Evolutionary conservation across 2,113 vertebrate genomes (phyloP).

Genomic region (Paradoxurus hermaphroditus): DNA sequence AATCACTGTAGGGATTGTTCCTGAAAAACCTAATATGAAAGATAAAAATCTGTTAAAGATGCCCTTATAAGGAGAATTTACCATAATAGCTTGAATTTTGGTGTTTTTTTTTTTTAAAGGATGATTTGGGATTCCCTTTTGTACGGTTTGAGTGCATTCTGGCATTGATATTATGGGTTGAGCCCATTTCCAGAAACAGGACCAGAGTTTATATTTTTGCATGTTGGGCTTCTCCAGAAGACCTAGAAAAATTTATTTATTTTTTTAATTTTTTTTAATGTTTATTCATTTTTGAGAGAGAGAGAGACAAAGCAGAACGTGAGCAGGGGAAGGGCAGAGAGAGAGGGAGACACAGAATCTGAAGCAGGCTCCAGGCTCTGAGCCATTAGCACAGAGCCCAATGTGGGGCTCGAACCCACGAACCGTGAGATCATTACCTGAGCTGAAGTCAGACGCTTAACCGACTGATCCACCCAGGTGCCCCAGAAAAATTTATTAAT

Average conservation of each 20-base stretch:
- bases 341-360: too few species aligned
- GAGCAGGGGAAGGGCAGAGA: too few species aligned
- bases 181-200: conserved; percentile 60
- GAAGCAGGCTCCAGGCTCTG: too few species aligned
- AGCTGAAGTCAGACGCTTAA: too few species aligned
- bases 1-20: conserved; percentile 16
- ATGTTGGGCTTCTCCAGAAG: conserved; percentile 71
- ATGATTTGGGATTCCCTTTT: conserved; percentile 58
- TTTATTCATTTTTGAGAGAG: too few species aligned
- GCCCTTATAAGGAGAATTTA: conserved; percentile 42
- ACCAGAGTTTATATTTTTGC: conserved; percentile 64
- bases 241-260: conserved; percentile 74
- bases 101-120: neutral
- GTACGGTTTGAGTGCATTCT: conserved; percentile 64
- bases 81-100: conserved; percentile 46
- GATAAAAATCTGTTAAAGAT: conserved; percentile 69
- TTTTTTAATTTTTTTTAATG: too few species aligned
- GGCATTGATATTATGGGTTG: conserved; percentile 68
- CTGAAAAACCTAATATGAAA: conserved; percentile 43
- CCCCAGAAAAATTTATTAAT: conserved; percentile 74
- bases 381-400: too few species aligned
- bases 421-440: too few species aligned
- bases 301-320: too few species aligned
- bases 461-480: too few species aligned
- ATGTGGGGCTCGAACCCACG: too few species aligned